These are phyloP conservation scores for Julus scanicus DNA, from an alignment of 2,888 invertebrate genomes.

Conservation along the genomic window DNA sequence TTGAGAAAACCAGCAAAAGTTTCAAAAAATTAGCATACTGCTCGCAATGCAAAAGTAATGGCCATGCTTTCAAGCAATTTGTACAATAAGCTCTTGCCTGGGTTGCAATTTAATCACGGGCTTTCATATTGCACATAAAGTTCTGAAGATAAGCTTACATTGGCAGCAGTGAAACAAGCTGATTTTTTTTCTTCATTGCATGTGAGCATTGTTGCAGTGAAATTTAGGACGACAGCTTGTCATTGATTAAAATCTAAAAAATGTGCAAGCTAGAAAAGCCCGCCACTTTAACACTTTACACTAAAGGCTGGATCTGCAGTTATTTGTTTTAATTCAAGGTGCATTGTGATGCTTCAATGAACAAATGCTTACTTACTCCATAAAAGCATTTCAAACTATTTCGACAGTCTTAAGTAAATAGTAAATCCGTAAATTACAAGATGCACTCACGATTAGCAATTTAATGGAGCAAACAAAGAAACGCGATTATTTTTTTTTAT, in stretches of 20 bases:
- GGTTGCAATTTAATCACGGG: background rate
- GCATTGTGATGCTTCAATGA: background rate
- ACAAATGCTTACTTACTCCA: background rate
- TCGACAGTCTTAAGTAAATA: background rate
- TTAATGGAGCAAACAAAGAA: background rate
- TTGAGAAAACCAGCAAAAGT: background rate
- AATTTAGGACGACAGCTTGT: background rate
- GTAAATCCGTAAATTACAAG: background rate
- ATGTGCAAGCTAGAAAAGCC: background rate
- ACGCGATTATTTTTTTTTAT: background rate
- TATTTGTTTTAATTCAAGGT: background rate
- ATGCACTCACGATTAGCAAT: background rate
- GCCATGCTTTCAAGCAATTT: background rate
- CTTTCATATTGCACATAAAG: background rate
- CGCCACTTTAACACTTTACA: background rate
- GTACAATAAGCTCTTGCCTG: background rate
- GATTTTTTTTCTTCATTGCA: background rate
- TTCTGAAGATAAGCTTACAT: background rate
- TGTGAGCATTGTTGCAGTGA: background rate
- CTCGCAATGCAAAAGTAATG: background rate
- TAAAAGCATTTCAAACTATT: background rate
- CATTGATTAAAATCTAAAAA: background rate
- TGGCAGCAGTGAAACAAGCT: background rate
- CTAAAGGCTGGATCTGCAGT: background rate
- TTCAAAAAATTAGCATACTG: constrained; percentile 9